Evolutionary conservation across 2,797 vertebrate species (phyloP).

Genomic region (Hypotaenidia okinawae): DNA sequence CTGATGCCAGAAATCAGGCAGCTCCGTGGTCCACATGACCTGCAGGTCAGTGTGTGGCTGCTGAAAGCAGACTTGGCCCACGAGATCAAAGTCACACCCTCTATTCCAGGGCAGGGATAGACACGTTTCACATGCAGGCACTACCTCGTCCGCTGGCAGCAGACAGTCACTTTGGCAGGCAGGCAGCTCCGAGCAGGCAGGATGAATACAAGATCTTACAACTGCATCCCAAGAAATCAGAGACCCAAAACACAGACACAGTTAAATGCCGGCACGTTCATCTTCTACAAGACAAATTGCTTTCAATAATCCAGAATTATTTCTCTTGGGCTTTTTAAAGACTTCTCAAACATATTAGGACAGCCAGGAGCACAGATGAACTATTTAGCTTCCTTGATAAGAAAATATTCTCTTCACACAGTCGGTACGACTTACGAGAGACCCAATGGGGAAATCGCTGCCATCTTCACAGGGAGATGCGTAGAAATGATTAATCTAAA

Average conservation of each 20-base stretch:
- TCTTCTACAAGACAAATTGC: slow-evolving; percentile 57
- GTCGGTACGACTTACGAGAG: background rate
- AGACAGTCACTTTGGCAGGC: background rate
- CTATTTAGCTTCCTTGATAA: slow-evolving; percentile 33
- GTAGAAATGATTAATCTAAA: slow-evolving; percentile 31
- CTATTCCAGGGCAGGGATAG: background rate
- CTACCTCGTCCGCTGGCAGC: background rate
- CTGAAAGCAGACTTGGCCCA: background rate
- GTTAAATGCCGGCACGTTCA: slow-evolving; percentile 7
- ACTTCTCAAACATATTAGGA: slow-evolving; percentile 54
- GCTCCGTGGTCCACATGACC: background rate
- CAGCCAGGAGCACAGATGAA: slow-evolving; percentile 48
- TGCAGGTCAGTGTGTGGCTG: background rate
- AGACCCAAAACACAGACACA: background rate
- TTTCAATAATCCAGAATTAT: slow-evolving; percentile 56
- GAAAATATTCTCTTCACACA: slow-evolving; percentile 40
- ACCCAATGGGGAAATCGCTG: slow-evolving; percentile 2
- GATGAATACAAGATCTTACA: background rate
- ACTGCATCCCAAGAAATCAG: background rate
- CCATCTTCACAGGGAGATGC: background rate
- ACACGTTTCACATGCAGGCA: background rate
- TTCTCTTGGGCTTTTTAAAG: slow-evolving; percentile 63
- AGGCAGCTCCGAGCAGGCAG: background rate
- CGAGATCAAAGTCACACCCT: background rate
- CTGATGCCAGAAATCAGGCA: background rate